Conservation (phyloP, 2,113 vertebrate species). For the Chaetodon auriga region DNA sequence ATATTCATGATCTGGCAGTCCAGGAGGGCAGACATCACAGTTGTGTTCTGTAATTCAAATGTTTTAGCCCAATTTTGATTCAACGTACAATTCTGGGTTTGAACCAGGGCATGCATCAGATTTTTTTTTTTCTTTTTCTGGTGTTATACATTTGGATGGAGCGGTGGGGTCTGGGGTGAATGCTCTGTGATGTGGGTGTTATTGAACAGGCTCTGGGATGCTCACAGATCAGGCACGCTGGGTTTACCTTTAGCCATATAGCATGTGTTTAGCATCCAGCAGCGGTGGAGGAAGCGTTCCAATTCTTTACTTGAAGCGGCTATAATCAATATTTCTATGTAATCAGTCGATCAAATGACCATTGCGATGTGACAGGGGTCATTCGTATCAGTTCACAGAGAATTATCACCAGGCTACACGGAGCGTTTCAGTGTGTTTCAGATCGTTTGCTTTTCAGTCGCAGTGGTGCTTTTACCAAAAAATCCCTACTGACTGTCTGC, state of each 20-base stretch:
- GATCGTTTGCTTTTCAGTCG: too few species aligned
- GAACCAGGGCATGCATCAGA: slow-evolving; percentile 40
- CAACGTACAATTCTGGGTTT: slow-evolving; percentile 58
- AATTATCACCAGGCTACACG: too few species aligned
- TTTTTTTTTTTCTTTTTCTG: slow-evolving; percentile 27
- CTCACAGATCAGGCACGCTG: slow-evolving; percentile 9
- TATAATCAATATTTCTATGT: not conserved
- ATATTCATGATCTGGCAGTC: slow-evolving; percentile 85
- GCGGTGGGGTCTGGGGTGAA: slow-evolving; percentile 21
- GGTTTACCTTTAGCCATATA: not conserved
- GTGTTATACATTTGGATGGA: slow-evolving; percentile 34
- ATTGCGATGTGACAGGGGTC: not conserved
- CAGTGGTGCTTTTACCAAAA: too few species aligned
- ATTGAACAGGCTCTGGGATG: slow-evolving; percentile 19
- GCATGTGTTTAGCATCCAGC: not conserved
- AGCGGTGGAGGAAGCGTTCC: not conserved
- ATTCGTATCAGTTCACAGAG: too few species aligned
- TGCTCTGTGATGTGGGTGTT: slow-evolving; percentile 15
- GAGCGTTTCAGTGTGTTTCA: too few species aligned
- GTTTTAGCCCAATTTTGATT: slow-evolving; percentile 80
- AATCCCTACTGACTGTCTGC: not conserved
- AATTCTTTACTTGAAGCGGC: not conserved
- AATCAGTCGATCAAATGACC: not conserved
- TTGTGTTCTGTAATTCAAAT: slow-evolving; percentile 82
- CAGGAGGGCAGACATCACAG: slow-evolving; percentile 77